Evolutionary conservation across 2,797 vertebrate genomes (phyloP).

Genomic region (Cygnus olor): DNA sequence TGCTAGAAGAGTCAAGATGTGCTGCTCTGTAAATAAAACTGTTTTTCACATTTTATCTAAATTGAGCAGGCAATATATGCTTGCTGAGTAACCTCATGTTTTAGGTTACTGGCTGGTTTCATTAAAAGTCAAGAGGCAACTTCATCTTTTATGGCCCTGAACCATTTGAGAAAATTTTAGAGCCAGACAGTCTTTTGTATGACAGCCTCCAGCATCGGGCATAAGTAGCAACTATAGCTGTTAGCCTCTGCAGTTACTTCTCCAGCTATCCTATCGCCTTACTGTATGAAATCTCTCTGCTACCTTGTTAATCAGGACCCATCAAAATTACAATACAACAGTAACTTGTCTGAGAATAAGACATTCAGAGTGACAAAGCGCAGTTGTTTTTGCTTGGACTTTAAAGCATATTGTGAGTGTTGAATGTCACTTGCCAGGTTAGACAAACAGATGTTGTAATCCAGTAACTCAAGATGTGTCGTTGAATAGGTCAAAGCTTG

Average conservation of each 20-base stretch:
- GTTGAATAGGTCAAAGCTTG: not conserved
- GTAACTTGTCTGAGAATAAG: not conserved
- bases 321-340: not conserved
- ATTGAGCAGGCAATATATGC: not conserved
- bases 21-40: not conserved
- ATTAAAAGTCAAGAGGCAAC: not conserved
- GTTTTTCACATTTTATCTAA: not conserved
- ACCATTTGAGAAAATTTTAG: not conserved
- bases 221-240: not conserved
- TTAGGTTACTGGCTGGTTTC: not conserved
- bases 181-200: not conserved
- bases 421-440: not conserved
- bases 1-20: not conserved
- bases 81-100: not conserved
- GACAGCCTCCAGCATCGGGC: not conserved
- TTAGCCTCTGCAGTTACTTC: not conserved
- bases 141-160: not conserved
- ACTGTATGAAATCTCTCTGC: not conserved
- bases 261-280: not conserved
- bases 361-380: rapidly evolving
- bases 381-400: not conserved
- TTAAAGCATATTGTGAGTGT: not conserved
- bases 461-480: not conserved
- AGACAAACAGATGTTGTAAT: not conserved
- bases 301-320: not conserved